phyloP scores from a whole-genome alignment of 2,888 invertebrate species.

The Hermaeophaga mercurialis region DNA sequence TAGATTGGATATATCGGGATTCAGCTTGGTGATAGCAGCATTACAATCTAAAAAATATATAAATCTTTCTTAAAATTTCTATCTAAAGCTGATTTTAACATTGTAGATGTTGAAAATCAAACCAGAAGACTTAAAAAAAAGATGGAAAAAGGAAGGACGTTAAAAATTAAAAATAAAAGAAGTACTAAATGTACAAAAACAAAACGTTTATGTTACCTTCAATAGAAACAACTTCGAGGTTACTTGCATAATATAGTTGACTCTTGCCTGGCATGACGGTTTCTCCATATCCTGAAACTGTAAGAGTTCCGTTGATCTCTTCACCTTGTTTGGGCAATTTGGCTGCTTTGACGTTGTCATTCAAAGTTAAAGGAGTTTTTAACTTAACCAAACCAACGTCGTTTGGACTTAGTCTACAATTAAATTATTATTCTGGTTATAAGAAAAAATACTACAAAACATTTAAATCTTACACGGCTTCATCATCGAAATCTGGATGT shows the following conservation, averaged over 20 bases:
- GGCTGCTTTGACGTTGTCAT: background rate
- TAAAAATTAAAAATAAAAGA: too few species aligned
- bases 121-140: too few species aligned
- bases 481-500: background rate
- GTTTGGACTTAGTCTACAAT: background rate
- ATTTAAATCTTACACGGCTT: too few species aligned
- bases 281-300: background rate
- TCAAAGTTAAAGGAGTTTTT: background rate
- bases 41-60: constrained; percentile 51
- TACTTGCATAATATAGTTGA: background rate
- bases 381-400: background rate
- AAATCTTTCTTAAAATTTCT: background rate
- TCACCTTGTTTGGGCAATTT: background rate
- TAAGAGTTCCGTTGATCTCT: constrained; percentile 2
- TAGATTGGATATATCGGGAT: too few species aligned
- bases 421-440: constrained; percentile 1
- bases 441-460: too few species aligned
- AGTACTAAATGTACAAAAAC: too few species aligned
- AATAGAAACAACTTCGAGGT: background rate
- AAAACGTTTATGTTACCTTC: background rate
- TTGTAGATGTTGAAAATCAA: too few species aligned
- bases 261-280: background rate
- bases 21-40: too few species aligned
- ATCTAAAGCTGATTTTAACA: too few species aligned
- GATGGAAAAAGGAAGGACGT: too few species aligned